Evolutionary conservation across 2,888 invertebrate genomes (phyloP).

Genomic region (Chironomus riparius): DNA sequence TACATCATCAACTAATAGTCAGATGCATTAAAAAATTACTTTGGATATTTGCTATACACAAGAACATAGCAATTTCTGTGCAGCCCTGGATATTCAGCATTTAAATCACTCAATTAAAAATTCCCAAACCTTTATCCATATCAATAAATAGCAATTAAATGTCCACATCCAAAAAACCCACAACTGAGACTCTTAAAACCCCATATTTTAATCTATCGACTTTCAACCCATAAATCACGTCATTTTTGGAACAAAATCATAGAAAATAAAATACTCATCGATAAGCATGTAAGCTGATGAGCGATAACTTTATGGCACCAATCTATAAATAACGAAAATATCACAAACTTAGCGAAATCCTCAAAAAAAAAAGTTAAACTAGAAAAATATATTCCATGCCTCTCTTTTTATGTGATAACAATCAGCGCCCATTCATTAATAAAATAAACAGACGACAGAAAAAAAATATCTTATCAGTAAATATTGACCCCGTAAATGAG

Average conservation of each 20-base stretch:
- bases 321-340: not conserved
- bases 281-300: not conserved
- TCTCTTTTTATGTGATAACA: not conserved
- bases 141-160: no score
- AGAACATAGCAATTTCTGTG: no score
- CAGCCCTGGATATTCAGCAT: no score
- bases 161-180: no score
- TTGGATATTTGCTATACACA: no score
- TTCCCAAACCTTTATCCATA: no score
- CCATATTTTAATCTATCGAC: no score
- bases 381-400: no score
- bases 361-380: not conserved
- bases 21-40: no score
- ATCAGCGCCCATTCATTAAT: conserved; percentile 13
- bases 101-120: no score
- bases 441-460: not conserved
- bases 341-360: not conserved
- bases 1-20: no score
- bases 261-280: not conserved
- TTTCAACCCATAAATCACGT: not conserved
- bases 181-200: no score
- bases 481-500: not conserved
- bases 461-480: conserved; percentile 6
- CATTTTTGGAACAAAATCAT: not conserved
- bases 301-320: not conserved